Percentiles rank a stretch among this genome's conserved stretches.
Evolutionary conservation across 1,140 invertebrate species (phyloP).

Genomic region (Drosophila insularis): DNA sequence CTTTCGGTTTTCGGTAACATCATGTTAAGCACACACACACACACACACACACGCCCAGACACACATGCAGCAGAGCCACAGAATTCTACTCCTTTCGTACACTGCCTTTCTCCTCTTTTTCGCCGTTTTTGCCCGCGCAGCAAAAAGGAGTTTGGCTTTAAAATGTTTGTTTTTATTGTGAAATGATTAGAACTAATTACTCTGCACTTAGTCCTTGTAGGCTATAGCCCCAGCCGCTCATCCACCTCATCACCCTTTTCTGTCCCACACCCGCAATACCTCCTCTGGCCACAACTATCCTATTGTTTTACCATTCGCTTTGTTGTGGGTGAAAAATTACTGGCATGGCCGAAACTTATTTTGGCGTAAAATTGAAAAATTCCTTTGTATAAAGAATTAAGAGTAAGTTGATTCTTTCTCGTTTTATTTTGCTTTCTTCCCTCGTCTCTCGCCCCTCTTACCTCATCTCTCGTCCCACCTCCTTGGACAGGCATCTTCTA

Average conservation of each 20-base stretch:
- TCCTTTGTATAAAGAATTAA: slow-evolving; percentile 78
- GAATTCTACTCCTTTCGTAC: neutral
- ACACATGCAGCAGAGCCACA: neutral
- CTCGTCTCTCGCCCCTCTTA: slow-evolving; percentile 7
- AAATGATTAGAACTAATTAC: slow-evolving; percentile 71
- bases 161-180: slow-evolving; percentile 34
- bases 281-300: too few species aligned
- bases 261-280: too few species aligned
- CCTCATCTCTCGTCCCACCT: slow-evolving; percentile 5
- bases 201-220: slow-evolving; percentile 29
- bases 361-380: slow-evolving; percentile 82
- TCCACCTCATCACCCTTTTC: neutral
- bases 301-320: slow-evolving; percentile 2
- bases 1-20: slow-evolving; percentile 79
- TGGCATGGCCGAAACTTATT: slow-evolving; percentile 79
- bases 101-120: neutral
- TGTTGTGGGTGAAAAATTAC: slow-evolving; percentile 72
- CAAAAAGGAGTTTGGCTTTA: slow-evolving; percentile 27
- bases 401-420: slow-evolving; percentile 66
- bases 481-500: slow-evolving; percentile 19
- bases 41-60: slow-evolving; percentile 8
- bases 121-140: neutral
- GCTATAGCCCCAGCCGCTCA: neutral
- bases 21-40: slow-evolving; percentile 53
- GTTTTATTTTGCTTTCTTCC: slow-evolving; percentile 13